These are phyloP conservation scores for Drosophila infuscata DNA, from an alignment of 2,888 invertebrate genomes.

Conservation along the genomic window DNA sequence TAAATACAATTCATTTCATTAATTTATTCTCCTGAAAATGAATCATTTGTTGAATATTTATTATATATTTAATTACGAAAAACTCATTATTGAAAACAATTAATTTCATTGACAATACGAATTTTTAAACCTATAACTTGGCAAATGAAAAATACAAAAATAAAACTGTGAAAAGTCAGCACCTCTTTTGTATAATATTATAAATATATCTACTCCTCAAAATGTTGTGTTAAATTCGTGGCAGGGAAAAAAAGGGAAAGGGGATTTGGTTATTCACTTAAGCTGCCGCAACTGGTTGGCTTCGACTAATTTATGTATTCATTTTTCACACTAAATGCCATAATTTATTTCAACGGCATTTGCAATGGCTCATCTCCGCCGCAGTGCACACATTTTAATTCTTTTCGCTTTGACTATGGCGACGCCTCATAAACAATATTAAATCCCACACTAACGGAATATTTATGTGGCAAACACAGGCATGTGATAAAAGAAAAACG, in stretches of 20 bases:
- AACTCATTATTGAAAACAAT: neutral
- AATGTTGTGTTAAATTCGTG: neutral
- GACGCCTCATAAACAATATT: constrained; percentile 79
- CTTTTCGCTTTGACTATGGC: constrained; percentile 69
- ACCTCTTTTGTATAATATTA: neutral
- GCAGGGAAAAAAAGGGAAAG: neutral
- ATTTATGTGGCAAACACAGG: constrained; percentile 36
- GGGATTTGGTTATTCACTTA: constrained; percentile 23
- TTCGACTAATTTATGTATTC: constrained; percentile 63
- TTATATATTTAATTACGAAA: neutral
- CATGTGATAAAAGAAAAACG: constrained; percentile 55
- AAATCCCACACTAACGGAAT: constrained; percentile 55
- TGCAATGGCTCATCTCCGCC: constrained; percentile 49
- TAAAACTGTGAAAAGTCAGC: neutral
- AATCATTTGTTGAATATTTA: neutral
- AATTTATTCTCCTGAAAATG: neutral
- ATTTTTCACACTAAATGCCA: constrained; percentile 78
- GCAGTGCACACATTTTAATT: constrained; percentile 68
- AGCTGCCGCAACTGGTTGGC: constrained; percentile 15
- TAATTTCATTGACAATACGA: neutral
- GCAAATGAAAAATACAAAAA: neutral
- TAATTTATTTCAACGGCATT: constrained; percentile 74
- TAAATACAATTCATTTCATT: neutral
- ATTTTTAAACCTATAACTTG: neutral
- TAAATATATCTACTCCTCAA: neutral